Evolutionary conservation across 2,888 invertebrate genomes (phyloP).

Genomic region (Leptinotarsa juncta): DNA sequence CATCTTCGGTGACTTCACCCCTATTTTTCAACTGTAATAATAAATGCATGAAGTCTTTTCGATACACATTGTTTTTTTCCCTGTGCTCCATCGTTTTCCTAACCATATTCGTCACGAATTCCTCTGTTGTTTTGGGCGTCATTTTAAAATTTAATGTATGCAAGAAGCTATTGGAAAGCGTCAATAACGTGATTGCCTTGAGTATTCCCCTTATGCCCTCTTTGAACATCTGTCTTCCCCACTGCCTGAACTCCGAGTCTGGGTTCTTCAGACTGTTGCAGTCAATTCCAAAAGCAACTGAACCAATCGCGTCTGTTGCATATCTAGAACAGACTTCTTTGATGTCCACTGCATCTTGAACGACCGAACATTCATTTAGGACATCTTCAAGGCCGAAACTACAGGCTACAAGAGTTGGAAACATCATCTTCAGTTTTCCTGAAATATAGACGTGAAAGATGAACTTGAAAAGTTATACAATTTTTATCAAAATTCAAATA

Average conservation of each 20-base stretch:
- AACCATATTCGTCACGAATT: conserved; percentile 63
- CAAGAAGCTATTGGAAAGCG: neutral
- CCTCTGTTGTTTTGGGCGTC: conserved; percentile 28
- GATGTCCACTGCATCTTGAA: conserved; percentile 44
- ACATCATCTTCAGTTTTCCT: conserved; percentile 74
- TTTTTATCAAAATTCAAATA: too few species aligned
- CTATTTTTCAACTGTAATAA: conserved; percentile 67
- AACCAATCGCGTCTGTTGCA: conserved; percentile 71
- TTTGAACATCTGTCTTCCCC: conserved; percentile 47
- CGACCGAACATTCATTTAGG: conserved; percentile 34
- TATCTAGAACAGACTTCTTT: conserved; percentile 69
- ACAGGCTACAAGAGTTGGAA: conserved; percentile 70
- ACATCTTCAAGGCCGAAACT: conserved; percentile 46
- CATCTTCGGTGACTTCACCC: conserved; percentile 47
- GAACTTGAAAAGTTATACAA: too few species aligned
- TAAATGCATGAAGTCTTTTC: conserved; percentile 70
- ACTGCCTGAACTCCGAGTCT: conserved; percentile 65
- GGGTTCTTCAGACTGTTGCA: conserved; percentile 69
- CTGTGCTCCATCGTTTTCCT: conserved; percentile 63
- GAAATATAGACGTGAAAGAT: neutral
- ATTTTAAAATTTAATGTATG: neutral
- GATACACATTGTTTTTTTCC: conserved; percentile 63
- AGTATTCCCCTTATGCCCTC: neutral
- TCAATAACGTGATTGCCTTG: neutral
- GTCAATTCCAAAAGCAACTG: conserved; percentile 68